Conservation (phyloP, 2,113 vertebrate species). For the Ariopsis seemanni region DNA sequence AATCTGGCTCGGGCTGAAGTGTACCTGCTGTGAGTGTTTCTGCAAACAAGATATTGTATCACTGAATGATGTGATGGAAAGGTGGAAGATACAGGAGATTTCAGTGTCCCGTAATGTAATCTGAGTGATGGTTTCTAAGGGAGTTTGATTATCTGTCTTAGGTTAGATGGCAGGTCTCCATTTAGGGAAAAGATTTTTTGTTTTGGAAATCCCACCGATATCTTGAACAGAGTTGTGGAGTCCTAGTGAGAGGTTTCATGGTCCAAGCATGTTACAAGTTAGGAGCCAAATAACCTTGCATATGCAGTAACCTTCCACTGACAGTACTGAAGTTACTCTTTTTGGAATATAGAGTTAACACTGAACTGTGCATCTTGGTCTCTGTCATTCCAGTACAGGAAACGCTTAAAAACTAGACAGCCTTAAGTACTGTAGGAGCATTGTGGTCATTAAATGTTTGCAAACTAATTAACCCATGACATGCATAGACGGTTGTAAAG, state of each 20-base stretch:
- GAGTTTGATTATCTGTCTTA: conserved; percentile 5
- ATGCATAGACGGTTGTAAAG: conserved; percentile 10
- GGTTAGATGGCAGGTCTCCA: conserved; percentile 21
- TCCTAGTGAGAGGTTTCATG: conserved; percentile 7
- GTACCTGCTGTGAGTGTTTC: neutral
- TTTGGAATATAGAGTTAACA: conserved; percentile 19
- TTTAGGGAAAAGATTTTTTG: neutral
- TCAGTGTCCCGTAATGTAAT: conserved; percentile 12
- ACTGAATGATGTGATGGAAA: neutral
- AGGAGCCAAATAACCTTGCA: conserved; percentile 22
- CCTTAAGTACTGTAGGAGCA: conserved; percentile 1
- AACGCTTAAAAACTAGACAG: neutral
- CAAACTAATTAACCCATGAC: conserved; percentile 8
- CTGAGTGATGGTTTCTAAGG: neutral
- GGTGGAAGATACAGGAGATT: neutral
- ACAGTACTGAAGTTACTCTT: conserved; percentile 9
- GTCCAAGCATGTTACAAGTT: conserved; percentile 37
- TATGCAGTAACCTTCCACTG: neutral
- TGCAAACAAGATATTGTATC: neutral
- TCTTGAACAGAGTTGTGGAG: conserved; percentile 12
- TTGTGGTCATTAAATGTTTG: neutral
- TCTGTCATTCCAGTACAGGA: neutral
- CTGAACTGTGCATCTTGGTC: conserved; percentile 5
- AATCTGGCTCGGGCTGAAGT: neutral
- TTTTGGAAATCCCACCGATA: neutral